Evolutionary conservation across 1,140 invertebrate genomes (phyloP).

Genomic region (Drosophila saltans): DNA sequence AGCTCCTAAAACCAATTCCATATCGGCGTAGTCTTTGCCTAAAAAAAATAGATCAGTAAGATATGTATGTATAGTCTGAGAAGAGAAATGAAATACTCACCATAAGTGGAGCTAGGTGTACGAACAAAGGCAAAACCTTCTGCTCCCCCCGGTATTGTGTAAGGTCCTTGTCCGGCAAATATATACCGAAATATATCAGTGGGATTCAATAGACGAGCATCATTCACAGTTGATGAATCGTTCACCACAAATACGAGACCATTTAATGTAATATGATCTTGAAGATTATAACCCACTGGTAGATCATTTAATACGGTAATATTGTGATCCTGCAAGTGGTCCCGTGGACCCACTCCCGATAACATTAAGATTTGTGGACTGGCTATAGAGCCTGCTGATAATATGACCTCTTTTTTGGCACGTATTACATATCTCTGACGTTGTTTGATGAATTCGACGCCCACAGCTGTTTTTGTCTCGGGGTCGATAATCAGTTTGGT

Average conservation of each 20-base stretch:
- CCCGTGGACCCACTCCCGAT: slow-evolving; percentile 91
- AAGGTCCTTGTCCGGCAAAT: slow-evolving; percentile 85
- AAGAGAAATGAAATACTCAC: slow-evolving; percentile 23
- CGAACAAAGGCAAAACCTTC: slow-evolving; percentile 88
- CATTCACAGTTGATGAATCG: slow-evolving; percentile 85
- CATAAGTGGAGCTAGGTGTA: slow-evolving; percentile 84
- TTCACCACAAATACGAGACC: slow-evolving; percentile 88
- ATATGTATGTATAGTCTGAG: too few species aligned
- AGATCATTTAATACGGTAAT: slow-evolving; percentile 87
- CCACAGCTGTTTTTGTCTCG: slow-evolving; percentile 83
- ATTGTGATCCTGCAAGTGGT: slow-evolving; percentile 86
- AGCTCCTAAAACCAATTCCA: slow-evolving; percentile 90
- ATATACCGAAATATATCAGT: slow-evolving; percentile 85
- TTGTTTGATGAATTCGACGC: slow-evolving; percentile 85
- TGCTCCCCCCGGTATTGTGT: slow-evolving; percentile 89
- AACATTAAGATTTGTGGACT: slow-evolving; percentile 92
- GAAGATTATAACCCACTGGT: slow-evolving; percentile 91
- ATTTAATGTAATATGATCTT: slow-evolving; percentile 90
- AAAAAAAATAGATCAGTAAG: not conserved
- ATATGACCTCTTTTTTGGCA: slow-evolving; percentile 90
- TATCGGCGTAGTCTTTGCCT: slow-evolving; percentile 86
- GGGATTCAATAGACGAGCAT: slow-evolving; percentile 83
- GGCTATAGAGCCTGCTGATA: slow-evolving; percentile 89
- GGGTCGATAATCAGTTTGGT: slow-evolving; percentile 88
- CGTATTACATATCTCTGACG: slow-evolving; percentile 85